Evolutionary conservation across 2,113 vertebrate species (phyloP), one percentile per base, ranked within the genome.

Genomic region (Glareola pratincola): DNA sequence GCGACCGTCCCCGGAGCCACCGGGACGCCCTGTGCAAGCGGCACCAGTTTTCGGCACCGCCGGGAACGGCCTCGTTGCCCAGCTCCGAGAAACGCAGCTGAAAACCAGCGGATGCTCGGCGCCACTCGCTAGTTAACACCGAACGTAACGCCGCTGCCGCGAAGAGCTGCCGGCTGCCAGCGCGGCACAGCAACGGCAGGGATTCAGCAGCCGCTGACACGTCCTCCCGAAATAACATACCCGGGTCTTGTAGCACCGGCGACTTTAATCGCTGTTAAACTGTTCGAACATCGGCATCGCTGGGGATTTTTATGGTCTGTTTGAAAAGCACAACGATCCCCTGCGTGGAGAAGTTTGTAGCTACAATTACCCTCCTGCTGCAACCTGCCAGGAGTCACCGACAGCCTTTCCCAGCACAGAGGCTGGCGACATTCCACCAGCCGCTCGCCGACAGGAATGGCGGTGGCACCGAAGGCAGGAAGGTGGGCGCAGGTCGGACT

Each of bases 391-490:
- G 56, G 41, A 37, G 54, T 10, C 34, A 43, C 2, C 1, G 41
- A 22, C 27, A 69, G 39, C 53, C 45, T n/a, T 43, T 74, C 63
- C 50, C 15, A 4, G 56, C 6, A 1, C 16, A 21, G 21, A 27
- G 74, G 27, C 45, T 2, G 34, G 39, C 27, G 1, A 2, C 21
- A 7, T 36, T 34, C 36, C 1, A 24, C 36, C 63, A 30, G 77
- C 34, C 1, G 3, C 66, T 32, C 3, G 4, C 53, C 11, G 1
- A 6, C 18, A 16, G 41, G 24, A 12, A 47, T 15, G 1, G 8
- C 2, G 4, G 71, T 0, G 4, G 41, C 69, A 47, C 80, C 43
- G 1, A 4, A 14, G 39, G 51, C 15, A 5, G 39, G n/a, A 8
- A 9, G 16, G 54, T 2, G 36, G n/a, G 66, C 4, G 7, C 48